Evolutionary conservation across 2,888 invertebrate genomes (phyloP), one percentile per base, ranked within the genome.

Genomic region (Plagodis dolabraria): DNA sequence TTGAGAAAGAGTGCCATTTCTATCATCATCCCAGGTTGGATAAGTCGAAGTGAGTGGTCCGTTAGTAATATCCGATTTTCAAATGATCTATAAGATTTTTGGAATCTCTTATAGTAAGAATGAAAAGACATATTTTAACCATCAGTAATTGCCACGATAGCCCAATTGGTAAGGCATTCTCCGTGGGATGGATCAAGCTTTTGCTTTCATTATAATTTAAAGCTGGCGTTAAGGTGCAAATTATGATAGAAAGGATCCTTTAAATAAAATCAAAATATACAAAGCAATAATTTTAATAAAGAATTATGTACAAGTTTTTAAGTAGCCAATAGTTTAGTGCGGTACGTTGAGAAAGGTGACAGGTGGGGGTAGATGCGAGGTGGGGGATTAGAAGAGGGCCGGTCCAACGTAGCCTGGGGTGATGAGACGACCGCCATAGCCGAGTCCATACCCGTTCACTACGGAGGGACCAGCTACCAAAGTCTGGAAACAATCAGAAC

Each of bases 401-500:
- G 83, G 71, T 42, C 85, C 86, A 44, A 87, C 65, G 62, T 76
- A 76, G 43, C 89, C 89, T 5, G 89, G 88, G 12, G 72, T 68
- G 64, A 83, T 63, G 67, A 68, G 70, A 44, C 81, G 80, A 8
- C 80, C 68, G 10, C 78, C 76, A 7, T 62, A 7, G 11, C 61
- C 68, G 8, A 56, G 42, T 2, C 51, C 54, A 9, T 62, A 53
- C 6, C 69, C 83, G 67, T 91, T 88, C 52, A 86, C 79, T 0
- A 91, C 89, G 1, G 89, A 85, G 1, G 92, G 91, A 7, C 90
- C 90, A n/a, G 89, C 85, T 2, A 92, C 87, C 62, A 91, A 56
- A 65, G 90, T 89, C 92, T 92, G 79, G 5, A 71, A 75, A 38
- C 5, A 38, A 53, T 33, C 6, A 11, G 10, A 47, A 22, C 22